phyloP scores from a whole-genome alignment of 2,888 invertebrate genomes.

The Rhodophaea formosa region DNA sequence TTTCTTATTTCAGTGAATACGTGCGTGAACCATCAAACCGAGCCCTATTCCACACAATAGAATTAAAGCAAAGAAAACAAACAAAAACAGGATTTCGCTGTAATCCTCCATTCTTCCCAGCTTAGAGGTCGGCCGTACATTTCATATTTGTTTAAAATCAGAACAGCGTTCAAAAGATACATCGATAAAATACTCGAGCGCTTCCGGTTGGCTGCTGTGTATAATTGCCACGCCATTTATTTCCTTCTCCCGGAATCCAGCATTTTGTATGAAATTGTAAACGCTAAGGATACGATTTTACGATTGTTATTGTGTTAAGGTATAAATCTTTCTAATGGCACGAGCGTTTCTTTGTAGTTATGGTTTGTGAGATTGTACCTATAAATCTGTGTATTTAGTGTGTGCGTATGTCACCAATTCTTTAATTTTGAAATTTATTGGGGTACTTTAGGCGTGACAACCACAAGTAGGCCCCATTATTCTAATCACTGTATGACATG shows the following conservation, averaged over 20 bases:
- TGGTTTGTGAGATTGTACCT: constrained; percentile 60
- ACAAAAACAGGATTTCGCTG: constrained; percentile 78
- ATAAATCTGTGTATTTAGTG: constrained; percentile 38
- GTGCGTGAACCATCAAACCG: constrained; percentile 36
- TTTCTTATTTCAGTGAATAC: constrained; percentile 27
- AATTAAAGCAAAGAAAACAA: constrained; percentile 74
- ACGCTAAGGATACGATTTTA: constrained; percentile 64
- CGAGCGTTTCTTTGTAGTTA: constrained; percentile 49
- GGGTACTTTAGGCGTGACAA: constrained; percentile 38
- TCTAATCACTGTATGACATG: background rate
- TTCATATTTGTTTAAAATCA: constrained; percentile 74
- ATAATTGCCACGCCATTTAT: constrained; percentile 76
- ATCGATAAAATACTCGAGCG: constrained; percentile 68
- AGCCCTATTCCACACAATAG: constrained; percentile 53
- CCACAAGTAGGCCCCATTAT: constrained; percentile 10
- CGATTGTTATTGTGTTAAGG: constrained; percentile 55
- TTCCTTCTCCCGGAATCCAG: constrained; percentile 60
- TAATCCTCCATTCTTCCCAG: constrained; percentile 71
- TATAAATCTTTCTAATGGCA: constrained; percentile 75
- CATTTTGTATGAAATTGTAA: constrained; percentile 55
- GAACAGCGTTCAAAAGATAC: constrained; percentile 54
- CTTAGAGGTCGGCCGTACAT: constrained; percentile 62
- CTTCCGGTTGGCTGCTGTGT: constrained; percentile 71
- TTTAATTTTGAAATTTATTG: constrained; percentile 36
- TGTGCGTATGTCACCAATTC: constrained; percentile 54